Base-by-base conservation (phyloP, 2,888 invertebrate species). In the Hetaerina titia region DNA sequence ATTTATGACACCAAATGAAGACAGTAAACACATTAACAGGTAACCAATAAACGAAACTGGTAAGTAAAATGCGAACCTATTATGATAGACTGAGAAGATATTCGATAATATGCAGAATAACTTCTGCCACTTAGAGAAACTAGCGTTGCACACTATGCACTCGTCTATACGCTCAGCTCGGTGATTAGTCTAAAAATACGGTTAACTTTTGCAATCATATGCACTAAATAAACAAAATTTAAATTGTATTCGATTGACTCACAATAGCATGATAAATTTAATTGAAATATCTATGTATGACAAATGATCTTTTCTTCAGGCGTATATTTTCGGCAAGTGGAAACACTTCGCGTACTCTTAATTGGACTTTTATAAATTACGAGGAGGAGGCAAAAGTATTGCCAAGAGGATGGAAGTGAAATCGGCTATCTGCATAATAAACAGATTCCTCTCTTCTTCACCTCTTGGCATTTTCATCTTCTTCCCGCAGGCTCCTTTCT, bases 401-500 rank as follows among this genome's bases (percentile, higher is more conserved):
- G 69, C 69, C 11, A n/a, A 45, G 58, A 11, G 9, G 56, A 69
- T 69, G n/a, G 22, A 56, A 92, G 69, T 13, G 57, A 89, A 89
- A 58, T 57, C 57, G n/a, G 19, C 11, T 31, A 92, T 45, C 74
- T 25, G 69, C 69, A 69, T 92, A 92, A 64, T 92, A 64, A 92
- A 69, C 69, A 45, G n/a, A 45, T 92, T 13, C 69, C 19, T 22
- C 69, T 57, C 92, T 64, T 56, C 56, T 56, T 69, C 45, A 19
- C 90, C 57, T 69, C 69, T 15, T 25, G n/a, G 69, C 74, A 74
- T 58, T 60, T 90, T 25, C 15, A 90, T 63, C n/a, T 31, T 22
- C 25, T 31, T 63, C 90, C 63, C 31, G 63, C 45, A 63, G 60
- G 25, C 63, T 31, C 63, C 15, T 90, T 90, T 60, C 92, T 92